Base-by-base conservation (phyloP, 2,888 invertebrate species). In the Apotomis betuletana region DNA sequence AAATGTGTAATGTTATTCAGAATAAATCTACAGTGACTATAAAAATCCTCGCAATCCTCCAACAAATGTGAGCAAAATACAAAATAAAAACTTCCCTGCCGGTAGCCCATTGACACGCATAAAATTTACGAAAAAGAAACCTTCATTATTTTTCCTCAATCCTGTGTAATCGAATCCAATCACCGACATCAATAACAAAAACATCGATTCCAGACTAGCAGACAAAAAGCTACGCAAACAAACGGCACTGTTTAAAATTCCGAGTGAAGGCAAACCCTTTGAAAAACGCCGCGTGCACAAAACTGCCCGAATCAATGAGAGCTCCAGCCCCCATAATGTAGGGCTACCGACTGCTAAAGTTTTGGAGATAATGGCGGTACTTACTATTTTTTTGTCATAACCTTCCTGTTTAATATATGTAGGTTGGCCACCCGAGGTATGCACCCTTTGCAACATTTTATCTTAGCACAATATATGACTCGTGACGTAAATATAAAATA, bases 271-370 rank as follows among this genome's bases (percentile, higher is more conserved):
- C 36, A 57, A 62, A 62, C 71, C 71, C 71, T 71, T 71, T 71
- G 41, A 67, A 70, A 70, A 71, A 62, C 71, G 67, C 71, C 71
- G 74, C 70, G 54, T 69, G 74, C 74, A 75, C 75, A 75, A 63
- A 63, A 78, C 78, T 78, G 77, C 77, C 74, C 71, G 71, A 79
- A 76, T 80, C 83, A 79, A 83, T 81, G 82, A 75, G 73, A 75
- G 75, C 69, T 69, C 67, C 46, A 27, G 54, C 27, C 46, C 70
- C 67, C 67, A 63, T 74, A 63, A 74, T 75, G 65, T 75, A 76
- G 75, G 72, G 75, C 55, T 74, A 49, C 61, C 70, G 74, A 72
- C 13, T 46, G 5, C 51, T 46, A 46, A 36, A 54, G 27, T 10
- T 61, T 38, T 52, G n/a, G 57, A 27, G n/a, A 27, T 44, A n/a